Percentiles rank a stretch among this genome's conserved stretches.
These are phyloP conservation scores for Anthopleura sola DNA, from an alignment of 64 coral and sea anemone genomes.

Conservation along the genomic window DNA sequence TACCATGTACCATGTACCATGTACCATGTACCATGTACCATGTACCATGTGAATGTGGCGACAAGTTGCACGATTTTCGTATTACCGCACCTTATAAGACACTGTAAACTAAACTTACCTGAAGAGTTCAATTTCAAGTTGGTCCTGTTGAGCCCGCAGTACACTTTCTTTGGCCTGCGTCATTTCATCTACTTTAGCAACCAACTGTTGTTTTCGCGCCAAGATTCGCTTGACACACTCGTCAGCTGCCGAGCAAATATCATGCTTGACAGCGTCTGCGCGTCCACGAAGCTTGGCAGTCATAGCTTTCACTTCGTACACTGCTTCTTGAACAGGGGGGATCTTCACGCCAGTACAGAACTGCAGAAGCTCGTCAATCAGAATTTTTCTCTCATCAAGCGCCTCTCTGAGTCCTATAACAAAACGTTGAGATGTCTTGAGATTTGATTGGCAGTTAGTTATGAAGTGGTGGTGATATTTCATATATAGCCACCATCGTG, in stretches of 20 bases:
- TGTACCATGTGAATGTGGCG: too few relatives aligned
- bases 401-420: slow-evolving; percentile 79
- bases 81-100: too few relatives aligned
- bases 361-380: slow-evolving; percentile 69
- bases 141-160: slow-evolving; percentile 56
- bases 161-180: slow-evolving; percentile 72
- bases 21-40: too few relatives aligned
- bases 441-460: not conserved
- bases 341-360: slow-evolving; percentile 80
- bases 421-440: not conserved
- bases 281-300: slow-evolving; percentile 80
- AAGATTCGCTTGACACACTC: slow-evolving; percentile 90
- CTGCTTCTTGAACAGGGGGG: slow-evolving; percentile 81
- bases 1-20: too few relatives aligned
- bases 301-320: slow-evolving; percentile 91
- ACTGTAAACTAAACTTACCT: slow-evolving; percentile 34
- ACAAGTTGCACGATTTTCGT: too few relatives aligned
- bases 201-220: slow-evolving; percentile 67
- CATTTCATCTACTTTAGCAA: slow-evolving; percentile 67
- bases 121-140: slow-evolving; percentile 86
- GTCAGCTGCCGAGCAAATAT: slow-evolving; percentile 69
- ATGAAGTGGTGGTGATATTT: too few relatives aligned
- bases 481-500: too few relatives aligned
- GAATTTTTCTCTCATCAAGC: slow-evolving; percentile 66
- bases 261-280: slow-evolving; percentile 71